Conservation (phyloP, 2,888 invertebrate genomes). For the Phlogophora meticulosa region DNA sequence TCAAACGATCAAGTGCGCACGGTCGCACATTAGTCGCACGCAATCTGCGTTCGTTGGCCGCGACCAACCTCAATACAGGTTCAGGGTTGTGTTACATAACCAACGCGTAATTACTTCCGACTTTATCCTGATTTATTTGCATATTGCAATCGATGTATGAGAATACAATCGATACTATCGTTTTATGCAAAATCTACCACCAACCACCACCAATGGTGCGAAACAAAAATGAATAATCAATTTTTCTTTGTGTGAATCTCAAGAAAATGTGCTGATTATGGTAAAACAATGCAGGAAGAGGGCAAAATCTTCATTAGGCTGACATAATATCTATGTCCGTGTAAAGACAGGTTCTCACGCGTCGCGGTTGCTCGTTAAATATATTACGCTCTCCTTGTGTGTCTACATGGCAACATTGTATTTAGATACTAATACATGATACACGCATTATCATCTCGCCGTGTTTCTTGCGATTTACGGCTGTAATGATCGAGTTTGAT, state of each 20-base stretch:
- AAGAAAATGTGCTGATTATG: constrained; percentile 53
- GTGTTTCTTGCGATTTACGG: constrained; percentile 22
- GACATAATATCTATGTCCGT: constrained; percentile 51
- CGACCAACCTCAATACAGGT: constrained; percentile 81
- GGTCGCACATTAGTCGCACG: constrained; percentile 67
- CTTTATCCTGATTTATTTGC: constrained; percentile 72
- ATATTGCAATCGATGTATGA: constrained; percentile 64
- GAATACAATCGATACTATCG: constrained; percentile 47
- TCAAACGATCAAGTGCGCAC: constrained; percentile 70
- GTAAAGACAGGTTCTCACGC: constrained; percentile 49
- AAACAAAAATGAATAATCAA: constrained; percentile 37
- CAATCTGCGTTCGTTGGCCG: constrained; percentile 78
- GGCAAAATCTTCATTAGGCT: constrained; percentile 53
- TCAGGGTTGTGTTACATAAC: constrained; percentile 78
- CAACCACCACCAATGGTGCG: constrained; percentile 27
- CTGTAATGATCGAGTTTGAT: constrained; percentile 31
- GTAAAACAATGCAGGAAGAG: constrained; percentile 44
- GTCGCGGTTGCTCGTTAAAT: constrained; percentile 36
- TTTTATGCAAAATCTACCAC: constrained; percentile 42
- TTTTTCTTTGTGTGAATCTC: constrained; percentile 41
- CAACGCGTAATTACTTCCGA: constrained; percentile 81
- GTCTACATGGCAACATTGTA: constrained; percentile 31
- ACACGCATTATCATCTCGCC: constrained; percentile 41
- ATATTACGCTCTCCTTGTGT: constrained; percentile 36
- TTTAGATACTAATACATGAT: constrained; percentile 43